Conservation (phyloP, 2,113 vertebrate genomes). For the Labeo rohita region DNA sequence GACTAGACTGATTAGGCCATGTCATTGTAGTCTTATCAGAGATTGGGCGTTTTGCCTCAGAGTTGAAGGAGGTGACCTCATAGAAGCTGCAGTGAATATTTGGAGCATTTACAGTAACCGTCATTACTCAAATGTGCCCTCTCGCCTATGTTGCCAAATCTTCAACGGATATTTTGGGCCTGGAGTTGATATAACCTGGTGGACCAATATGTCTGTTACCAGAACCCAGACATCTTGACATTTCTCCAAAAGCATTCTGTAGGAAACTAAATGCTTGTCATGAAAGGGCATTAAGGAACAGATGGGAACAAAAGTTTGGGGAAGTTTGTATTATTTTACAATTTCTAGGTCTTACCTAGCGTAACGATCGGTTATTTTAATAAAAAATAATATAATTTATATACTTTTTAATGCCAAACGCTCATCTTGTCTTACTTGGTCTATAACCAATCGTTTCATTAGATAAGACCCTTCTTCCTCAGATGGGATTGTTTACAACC, state of each 20-base stretch:
- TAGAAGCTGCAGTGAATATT: constrained; percentile 24
- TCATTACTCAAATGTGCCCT: constrained; percentile 27
- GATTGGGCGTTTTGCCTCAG: not conserved
- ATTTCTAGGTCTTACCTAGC: no score
- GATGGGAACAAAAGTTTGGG: not conserved
- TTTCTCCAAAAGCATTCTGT: not conserved
- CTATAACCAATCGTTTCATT: no score
- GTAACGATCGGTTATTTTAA: no score
- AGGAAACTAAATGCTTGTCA: not conserved
- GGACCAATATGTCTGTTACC: not conserved
- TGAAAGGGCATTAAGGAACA: not conserved
- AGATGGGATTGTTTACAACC: no score
- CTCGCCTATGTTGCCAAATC: not conserved
- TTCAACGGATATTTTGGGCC: not conserved
- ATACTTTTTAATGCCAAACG: no score
- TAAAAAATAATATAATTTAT: no score
- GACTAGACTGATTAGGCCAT: not conserved
- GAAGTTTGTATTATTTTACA: no score
- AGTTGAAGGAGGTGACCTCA: not conserved
- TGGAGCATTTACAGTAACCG: not conserved
- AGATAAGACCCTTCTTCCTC: no score
- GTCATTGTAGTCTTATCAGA: not conserved
- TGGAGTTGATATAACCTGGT: not conserved
- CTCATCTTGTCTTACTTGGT: no score
- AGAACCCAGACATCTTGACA: not conserved